These are phyloP conservation scores for Intellagama lesueurii DNA, from an alignment of 2,797 vertebrate species.

Conservation along the genomic window DNA sequence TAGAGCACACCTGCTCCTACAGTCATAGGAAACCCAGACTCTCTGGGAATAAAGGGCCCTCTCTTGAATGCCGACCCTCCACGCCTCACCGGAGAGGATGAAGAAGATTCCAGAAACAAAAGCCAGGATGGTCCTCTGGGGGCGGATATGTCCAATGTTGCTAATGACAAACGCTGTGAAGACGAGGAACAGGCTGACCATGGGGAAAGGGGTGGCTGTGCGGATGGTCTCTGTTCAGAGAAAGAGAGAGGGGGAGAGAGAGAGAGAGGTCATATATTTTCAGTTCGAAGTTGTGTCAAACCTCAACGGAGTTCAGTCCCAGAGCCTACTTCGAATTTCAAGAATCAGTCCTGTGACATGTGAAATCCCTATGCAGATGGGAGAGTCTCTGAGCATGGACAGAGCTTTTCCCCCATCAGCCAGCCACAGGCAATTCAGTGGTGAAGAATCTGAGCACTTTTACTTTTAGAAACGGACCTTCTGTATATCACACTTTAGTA, in stretches of 20 bases:
- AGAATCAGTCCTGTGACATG: background rate
- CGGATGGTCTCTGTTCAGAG: conserved; percentile 86
- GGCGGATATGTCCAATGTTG: conserved; percentile 95
- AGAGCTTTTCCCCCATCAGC: background rate
- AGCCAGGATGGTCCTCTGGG: conserved; percentile 93
- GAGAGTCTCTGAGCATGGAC: background rate
- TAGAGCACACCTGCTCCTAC: background rate
- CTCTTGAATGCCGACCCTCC: background rate
- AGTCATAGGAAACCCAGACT: background rate
- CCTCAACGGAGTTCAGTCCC: background rate
- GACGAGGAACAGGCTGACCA: conserved; percentile 93
- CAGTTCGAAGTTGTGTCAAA: background rate
- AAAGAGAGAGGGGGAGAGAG: background rate
- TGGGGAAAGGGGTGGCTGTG: conserved; percentile 92
- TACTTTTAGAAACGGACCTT: background rate
- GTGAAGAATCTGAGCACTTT: background rate
- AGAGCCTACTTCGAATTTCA: background rate
- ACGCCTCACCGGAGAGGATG: conserved; percentile 89
- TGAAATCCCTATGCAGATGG: background rate
- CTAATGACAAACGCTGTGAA: conserved; percentile 96
- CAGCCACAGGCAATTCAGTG: background rate
- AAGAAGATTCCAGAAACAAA: conserved; percentile 96
- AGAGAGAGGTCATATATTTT: background rate
- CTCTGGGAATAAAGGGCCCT: background rate
- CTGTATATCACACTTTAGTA: background rate